Conservation (phyloP, 2,797 vertebrate species). For the Mus spretus region DNA sequence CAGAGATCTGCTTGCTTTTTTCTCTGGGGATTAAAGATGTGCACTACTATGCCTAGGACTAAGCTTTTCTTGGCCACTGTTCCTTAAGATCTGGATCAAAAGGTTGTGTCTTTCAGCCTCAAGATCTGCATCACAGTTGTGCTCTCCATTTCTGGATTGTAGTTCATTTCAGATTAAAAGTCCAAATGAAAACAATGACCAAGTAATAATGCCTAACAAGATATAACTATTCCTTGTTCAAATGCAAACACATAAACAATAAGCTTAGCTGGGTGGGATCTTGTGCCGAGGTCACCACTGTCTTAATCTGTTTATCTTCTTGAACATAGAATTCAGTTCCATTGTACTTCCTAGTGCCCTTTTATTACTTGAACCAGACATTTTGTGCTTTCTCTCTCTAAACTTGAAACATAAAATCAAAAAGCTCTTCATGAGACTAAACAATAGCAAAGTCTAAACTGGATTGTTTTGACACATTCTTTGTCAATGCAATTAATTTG, state of each 20-base stretch:
- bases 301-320: background rate
- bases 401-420: background rate
- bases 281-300: background rate
- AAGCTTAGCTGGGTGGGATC: background rate
- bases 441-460: background rate
- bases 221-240: background rate
- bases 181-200: background rate
- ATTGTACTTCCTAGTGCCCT: background rate
- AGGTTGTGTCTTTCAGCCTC: background rate
- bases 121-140: background rate
- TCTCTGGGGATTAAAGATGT: background rate
- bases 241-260: background rate
- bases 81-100: background rate
- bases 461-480: background rate
- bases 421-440: background rate
- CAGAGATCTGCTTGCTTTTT: background rate
- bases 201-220: background rate
- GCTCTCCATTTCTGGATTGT: background rate
- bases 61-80: background rate
- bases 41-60: background rate
- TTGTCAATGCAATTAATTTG: background rate
- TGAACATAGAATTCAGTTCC: background rate
- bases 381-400: background rate
- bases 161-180: background rate
- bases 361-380: background rate